Conservation (phyloP, 2,797 vertebrate genomes). For the Crocidura indochinensis region DNA sequence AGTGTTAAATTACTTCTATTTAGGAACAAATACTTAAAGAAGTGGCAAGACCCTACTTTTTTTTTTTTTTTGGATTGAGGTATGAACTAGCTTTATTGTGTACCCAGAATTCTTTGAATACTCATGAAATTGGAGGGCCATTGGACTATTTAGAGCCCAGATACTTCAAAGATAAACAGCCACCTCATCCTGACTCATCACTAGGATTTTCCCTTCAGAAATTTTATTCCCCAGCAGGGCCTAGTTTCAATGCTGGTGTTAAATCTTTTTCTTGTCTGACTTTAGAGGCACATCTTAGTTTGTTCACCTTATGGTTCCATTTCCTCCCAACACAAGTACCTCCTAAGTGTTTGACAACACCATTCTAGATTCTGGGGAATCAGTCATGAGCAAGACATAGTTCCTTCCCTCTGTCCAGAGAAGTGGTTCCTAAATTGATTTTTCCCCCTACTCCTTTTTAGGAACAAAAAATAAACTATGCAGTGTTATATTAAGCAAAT, state of each 20-base stretch:
- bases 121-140: neutral
- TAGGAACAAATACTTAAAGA: neutral
- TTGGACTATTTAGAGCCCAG: constrained; percentile 4
- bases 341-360: neutral
- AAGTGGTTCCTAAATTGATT: no score
- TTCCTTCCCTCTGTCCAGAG: neutral
- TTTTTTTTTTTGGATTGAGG: neutral
- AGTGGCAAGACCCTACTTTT: neutral
- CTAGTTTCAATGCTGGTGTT: neutral
- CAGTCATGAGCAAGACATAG: neutral
- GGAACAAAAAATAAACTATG: no score
- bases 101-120: constrained; percentile 36
- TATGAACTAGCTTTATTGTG: neutral
- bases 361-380: neutral
- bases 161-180: constrained; percentile 16
- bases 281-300: constrained; percentile 5
- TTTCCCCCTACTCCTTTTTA: no score
- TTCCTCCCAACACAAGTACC: neutral
- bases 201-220: constrained; percentile 36
- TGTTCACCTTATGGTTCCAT: neutral
- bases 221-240: neutral
- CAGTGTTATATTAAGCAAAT: no score
- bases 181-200: constrained; percentile 53
- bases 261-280: neutral
- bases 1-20: neutral